Percentiles rank a stretch among this genome's conserved stretches.
These are phyloP conservation scores for Acleris laterana DNA, from an alignment of 2,888 invertebrate genomes.

Conservation along the genomic window DNA sequence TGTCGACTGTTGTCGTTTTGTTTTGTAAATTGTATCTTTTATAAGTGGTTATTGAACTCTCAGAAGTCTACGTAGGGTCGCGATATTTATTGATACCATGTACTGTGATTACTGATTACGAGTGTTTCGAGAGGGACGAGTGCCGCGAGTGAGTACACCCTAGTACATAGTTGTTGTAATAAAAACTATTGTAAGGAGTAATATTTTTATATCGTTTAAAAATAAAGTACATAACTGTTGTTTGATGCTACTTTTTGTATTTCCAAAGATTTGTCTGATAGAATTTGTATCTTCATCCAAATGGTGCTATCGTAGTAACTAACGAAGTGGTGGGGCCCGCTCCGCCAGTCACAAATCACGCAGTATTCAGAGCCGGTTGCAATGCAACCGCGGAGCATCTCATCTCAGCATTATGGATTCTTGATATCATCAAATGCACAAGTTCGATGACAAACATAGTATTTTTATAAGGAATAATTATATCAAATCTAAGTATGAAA, in stretches of 20 bases:
- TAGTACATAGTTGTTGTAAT: constrained; percentile 60
- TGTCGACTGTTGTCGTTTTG: constrained; percentile 65
- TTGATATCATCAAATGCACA: constrained; percentile 37
- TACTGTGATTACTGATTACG: constrained; percentile 78
- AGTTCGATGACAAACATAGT: constrained; percentile 15
- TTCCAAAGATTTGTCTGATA: constrained; percentile 61
- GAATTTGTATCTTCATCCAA: constrained; percentile 65
- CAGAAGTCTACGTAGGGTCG: constrained; percentile 65
- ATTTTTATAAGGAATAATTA: constrained; percentile 36
- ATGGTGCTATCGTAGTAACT: constrained; percentile 74
- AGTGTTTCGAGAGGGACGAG: constrained; percentile 46
- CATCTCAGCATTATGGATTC: constrained; percentile 20
- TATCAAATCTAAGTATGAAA: not conserved
- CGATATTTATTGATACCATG: constrained; percentile 74
- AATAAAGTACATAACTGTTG: constrained; percentile 79
- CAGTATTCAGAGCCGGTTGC: not conserved
- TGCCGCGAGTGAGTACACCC: constrained; percentile 35
- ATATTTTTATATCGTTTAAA: constrained; percentile 82
- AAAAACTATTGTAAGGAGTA: constrained; percentile 71
- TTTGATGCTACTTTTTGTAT: constrained; percentile 70
- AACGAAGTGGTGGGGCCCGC: constrained; percentile 6
- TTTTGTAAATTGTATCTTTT: constrained; percentile 77
- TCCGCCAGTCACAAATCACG: constrained; percentile 43
- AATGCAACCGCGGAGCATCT: not conserved
- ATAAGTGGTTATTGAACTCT: constrained; percentile 71